Conservation (phyloP, 2,797 vertebrate species). For the Rhinichthys osculus region DNA sequence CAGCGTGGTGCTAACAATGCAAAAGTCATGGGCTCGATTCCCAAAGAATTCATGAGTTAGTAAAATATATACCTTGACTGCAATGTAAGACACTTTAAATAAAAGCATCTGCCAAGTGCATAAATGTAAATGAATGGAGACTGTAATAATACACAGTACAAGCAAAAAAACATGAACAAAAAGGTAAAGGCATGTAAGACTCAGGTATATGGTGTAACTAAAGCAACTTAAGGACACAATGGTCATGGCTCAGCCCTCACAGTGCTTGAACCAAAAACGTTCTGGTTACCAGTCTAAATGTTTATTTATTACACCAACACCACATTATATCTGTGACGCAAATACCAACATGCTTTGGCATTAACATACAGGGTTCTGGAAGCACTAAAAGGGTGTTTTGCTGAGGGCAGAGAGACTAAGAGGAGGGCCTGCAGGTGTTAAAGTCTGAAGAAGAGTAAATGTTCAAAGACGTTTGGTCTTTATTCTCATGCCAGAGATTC, state of each 20-base stretch:
- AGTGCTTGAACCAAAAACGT: background rate
- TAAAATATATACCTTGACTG: background rate
- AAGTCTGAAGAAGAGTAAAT: conserved; percentile 48
- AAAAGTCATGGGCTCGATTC: background rate
- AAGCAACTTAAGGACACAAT: background rate
- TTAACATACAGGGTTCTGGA: background rate
- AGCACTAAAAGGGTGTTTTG: conserved; percentile 41
- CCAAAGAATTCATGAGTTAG: background rate
- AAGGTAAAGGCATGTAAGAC: background rate
- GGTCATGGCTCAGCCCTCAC: background rate
- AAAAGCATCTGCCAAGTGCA: background rate
- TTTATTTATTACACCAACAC: background rate
- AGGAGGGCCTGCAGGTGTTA: conserved; percentile 51
- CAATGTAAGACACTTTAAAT: background rate
- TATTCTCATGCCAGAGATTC: conserved; percentile 57
- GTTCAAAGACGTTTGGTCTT: conserved; percentile 32
- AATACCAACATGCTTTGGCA: background rate
- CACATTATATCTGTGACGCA: background rate
- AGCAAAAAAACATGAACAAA: background rate
- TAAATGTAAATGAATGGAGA: background rate
- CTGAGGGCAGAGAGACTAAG: conserved; percentile 55
- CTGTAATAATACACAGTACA: background rate
- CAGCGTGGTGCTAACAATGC: background rate
- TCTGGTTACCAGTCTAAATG: background rate
- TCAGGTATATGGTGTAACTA: background rate